Conservation (phyloP, 2,113 vertebrate genomes). For the Nibea albiflora region DNA sequence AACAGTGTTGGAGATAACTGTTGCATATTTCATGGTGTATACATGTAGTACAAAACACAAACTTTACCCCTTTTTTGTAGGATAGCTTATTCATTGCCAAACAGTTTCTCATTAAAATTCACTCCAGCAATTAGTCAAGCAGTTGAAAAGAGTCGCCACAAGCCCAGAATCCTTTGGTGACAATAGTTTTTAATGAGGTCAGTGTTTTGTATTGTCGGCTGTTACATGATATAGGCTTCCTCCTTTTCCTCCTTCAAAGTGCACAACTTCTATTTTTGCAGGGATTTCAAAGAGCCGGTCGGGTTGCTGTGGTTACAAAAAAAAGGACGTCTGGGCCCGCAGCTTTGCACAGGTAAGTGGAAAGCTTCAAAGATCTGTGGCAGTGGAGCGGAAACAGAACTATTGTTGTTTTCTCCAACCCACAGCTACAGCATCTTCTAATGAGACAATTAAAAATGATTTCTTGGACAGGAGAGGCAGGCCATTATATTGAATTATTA, state of each 20-base stretch:
- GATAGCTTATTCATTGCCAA: slow-evolving; percentile 31
- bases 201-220: slow-evolving; percentile 57
- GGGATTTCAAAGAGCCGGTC: slow-evolving; percentile 73
- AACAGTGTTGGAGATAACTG: not conserved
- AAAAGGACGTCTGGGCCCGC: slow-evolving; percentile 62
- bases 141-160: slow-evolving; percentile 50
- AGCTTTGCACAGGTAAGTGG: slow-evolving; percentile 73
- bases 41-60: slow-evolving; percentile 21
- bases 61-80: slow-evolving; percentile 22
- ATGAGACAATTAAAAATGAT: slow-evolving; percentile 82
- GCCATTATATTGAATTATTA: slow-evolving; percentile 72
- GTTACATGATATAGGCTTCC: slow-evolving; percentile 46
- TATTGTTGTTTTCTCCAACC: slow-evolving; percentile 73
- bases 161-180: slow-evolving; percentile 56
- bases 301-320: slow-evolving; percentile 76
- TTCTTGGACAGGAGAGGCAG: slow-evolving; percentile 75
- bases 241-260: slow-evolving; percentile 72
- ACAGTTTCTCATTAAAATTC: slow-evolving; percentile 67
- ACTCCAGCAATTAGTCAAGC: slow-evolving; percentile 66
- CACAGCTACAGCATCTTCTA: slow-evolving; percentile 64
- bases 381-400: slow-evolving; percentile 57
- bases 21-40: slow-evolving; percentile 1
- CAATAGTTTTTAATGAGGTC: slow-evolving; percentile 72
- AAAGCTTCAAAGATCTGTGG: slow-evolving; percentile 73
- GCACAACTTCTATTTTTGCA: slow-evolving; percentile 71